Percentiles rank a stretch among this genome's conserved stretches.
These are phyloP conservation scores for Latrodectus elegans DNA, from an alignment of 2,888 invertebrate species.

Conservation along the genomic window DNA sequence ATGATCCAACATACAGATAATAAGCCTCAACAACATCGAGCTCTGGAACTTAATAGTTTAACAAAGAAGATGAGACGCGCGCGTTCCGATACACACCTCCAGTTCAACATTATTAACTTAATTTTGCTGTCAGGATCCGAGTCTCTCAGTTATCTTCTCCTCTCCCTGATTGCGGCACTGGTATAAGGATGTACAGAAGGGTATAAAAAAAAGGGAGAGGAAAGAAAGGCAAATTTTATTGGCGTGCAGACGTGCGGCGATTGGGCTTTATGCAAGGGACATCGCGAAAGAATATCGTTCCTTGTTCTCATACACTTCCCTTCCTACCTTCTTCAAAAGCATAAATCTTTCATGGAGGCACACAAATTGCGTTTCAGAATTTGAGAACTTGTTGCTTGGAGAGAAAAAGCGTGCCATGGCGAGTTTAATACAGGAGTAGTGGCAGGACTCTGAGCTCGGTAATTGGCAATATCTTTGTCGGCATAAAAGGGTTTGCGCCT, in stretches of 20 bases:
- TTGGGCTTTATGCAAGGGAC: constrained; percentile 17
- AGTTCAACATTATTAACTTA: constrained; percentile 68
- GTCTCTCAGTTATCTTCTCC: constrained; percentile 26
- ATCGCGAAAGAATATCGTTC: constrained; percentile 32
- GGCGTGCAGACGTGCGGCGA: constrained; percentile 59
- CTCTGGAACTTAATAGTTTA: constrained; percentile 60
- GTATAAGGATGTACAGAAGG: neutral
- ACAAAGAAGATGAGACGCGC: constrained; percentile 24
- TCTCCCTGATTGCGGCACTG: constrained; percentile 37
- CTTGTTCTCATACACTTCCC: constrained; percentile 4
- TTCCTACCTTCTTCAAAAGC: constrained; percentile 12
- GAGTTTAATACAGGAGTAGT: constrained; percentile 44
- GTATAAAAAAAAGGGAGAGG: neutral
- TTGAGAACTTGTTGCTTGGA: constrained; percentile 67
- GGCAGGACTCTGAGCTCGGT: constrained; percentile 28
- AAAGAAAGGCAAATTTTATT: constrained; percentile 57
- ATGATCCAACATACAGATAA: constrained; percentile 66
- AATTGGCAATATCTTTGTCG: constrained; percentile 69
- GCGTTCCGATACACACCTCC: constrained; percentile 2
- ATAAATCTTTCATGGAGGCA: constrained; percentile 69
- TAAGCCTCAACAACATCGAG: constrained; percentile 32
- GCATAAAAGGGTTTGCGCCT: constrained; percentile 55
- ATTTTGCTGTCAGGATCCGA: constrained; percentile 62
- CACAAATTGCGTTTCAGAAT: constrained; percentile 69
- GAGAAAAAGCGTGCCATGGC: constrained; percentile 23